Conservation (phyloP, 2,888 invertebrate species). For the Aelia acuminata region DNA sequence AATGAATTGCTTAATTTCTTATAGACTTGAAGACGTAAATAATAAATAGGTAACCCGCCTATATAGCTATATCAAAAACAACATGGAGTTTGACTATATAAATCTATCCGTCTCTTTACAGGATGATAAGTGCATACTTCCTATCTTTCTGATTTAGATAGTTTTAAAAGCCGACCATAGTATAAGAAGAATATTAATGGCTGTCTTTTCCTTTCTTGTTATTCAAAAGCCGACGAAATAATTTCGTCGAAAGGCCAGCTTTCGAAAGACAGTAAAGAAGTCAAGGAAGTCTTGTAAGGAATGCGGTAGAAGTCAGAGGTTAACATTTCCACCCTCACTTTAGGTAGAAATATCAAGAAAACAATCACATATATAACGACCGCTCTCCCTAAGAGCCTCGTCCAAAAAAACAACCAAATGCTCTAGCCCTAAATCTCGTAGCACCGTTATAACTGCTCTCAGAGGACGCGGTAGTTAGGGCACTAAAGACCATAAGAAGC, state of each 20-base stretch:
- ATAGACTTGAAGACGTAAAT: no score
- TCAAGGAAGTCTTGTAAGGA: not conserved
- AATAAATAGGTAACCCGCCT: no score
- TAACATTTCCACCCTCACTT: slow-evolving; percentile 17
- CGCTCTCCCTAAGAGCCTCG: not conserved
- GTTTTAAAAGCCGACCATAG: not conserved
- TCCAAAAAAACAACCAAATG: slow-evolving; percentile 7
- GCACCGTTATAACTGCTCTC: not conserved
- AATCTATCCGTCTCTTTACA: no score
- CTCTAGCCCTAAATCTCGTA: not conserved
- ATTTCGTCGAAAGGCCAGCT: not conserved
- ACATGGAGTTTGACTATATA: no score
- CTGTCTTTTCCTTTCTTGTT: not conserved
- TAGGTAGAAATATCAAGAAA: not conserved
- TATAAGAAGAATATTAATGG: not conserved
- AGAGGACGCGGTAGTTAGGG: not conserved
- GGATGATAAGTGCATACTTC: no score
- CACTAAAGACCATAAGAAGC: not conserved
- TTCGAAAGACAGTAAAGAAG: not conserved
- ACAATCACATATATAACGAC: not conserved
- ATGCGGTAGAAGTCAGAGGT: not conserved
- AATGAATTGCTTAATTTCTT: no score
- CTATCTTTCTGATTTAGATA: no score
- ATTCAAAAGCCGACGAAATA: not conserved
- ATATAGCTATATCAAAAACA: no score